phyloP scores from a whole-genome alignment of 2,888 invertebrate species.

The Lacanobia wlatinum region DNA sequence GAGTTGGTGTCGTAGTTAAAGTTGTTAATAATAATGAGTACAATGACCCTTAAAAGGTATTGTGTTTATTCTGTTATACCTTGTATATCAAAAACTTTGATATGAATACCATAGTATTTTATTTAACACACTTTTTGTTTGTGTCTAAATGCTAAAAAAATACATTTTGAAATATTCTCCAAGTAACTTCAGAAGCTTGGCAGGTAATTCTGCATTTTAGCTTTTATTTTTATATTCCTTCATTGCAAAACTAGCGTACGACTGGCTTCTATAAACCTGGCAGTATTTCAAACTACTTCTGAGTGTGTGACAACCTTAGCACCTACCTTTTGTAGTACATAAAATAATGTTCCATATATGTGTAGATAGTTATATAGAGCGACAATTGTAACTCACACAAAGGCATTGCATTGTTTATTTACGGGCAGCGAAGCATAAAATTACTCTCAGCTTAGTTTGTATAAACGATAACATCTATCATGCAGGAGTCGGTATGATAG shows the following conservation, averaged over 20 bases:
- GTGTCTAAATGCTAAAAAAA: too few relatives aligned
- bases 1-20: too few relatives aligned
- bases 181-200: background rate
- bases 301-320: constrained; percentile 42
- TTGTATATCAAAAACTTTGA: background rate
- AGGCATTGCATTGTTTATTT: constrained; percentile 78
- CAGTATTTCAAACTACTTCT: background rate
- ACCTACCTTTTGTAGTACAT: constrained; percentile 35
- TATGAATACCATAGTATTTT: too few relatives aligned
- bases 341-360: constrained; percentile 30
- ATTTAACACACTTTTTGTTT: background rate
- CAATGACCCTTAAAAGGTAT: too few relatives aligned
- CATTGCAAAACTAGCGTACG: constrained; percentile 2
- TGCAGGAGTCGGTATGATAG: constrained; percentile 38
- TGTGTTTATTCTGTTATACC: too few relatives aligned
- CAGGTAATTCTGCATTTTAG: background rate
- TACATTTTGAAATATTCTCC: constrained; percentile 2
- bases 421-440: constrained; percentile 79
- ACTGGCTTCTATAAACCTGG: background rate
- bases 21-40: too few relatives aligned
- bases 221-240: constrained; percentile 6
- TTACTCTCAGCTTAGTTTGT: constrained; percentile 74
- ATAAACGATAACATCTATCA: constrained; percentile 54
- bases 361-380: constrained; percentile 19
- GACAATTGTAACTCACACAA: constrained; percentile 67